These are phyloP conservation scores for Plestiodon gilberti DNA, from an alignment of 2,113 vertebrate species.

Conservation along the genomic window DNA sequence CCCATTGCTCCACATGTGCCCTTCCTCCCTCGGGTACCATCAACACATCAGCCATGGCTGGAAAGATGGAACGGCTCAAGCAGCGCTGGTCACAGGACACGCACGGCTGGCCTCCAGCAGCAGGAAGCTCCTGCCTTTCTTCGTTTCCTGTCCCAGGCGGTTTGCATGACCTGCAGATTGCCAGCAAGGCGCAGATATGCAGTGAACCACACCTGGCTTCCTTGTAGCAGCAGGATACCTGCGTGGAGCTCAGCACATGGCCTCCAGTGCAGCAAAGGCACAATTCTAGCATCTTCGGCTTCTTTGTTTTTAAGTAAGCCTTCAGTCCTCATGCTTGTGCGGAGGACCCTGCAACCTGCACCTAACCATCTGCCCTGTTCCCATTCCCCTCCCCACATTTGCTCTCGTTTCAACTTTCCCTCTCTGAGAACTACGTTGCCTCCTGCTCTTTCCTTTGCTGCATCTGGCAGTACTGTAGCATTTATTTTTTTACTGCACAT, in stretches of 20 bases:
- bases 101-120: not conserved
- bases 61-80: constrained; percentile 35
- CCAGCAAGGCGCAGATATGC: not conserved
- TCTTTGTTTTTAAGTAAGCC: not conserved
- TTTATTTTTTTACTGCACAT: too few relatives aligned
- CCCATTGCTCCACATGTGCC: constrained; percentile 76
- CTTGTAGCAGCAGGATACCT: not conserved
- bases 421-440: too few relatives aligned
- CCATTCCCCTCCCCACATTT: not conserved
- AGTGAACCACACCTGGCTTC: not conserved
- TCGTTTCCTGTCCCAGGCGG: not conserved
- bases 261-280: not conserved
- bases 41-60: constrained; percentile 54
- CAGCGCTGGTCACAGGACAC: constrained; percentile 13
- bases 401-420: not conserved
- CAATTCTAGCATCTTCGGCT: not conserved
- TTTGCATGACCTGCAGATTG: not conserved
- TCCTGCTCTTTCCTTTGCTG: too few relatives aligned
- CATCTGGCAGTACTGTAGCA: too few relatives aligned
- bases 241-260: not conserved
- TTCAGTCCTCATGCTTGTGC: not conserved
- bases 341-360: not conserved
- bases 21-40: constrained; percentile 76
- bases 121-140: not conserved
- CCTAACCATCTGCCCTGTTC: not conserved